Conservation (phyloP, 2,113 vertebrate species). For the Trinectes maculatus region DNA sequence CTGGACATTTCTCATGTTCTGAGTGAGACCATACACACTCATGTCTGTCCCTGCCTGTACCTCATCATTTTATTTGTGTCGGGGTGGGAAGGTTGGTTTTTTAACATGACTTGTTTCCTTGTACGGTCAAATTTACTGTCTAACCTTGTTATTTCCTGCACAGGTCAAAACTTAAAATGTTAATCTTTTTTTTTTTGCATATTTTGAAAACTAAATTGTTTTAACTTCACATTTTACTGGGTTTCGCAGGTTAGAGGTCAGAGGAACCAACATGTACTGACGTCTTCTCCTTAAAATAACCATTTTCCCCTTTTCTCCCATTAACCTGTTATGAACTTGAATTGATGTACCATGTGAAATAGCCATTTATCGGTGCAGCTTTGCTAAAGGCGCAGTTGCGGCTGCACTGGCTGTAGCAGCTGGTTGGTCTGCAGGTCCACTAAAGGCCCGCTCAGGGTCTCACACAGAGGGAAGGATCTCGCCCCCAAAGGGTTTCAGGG, state of each 20-base stretch:
- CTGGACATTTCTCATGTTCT: slow-evolving; percentile 80
- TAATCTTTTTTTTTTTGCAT: neutral
- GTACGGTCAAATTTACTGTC: slow-evolving; percentile 12
- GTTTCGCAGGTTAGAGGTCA: slow-evolving; percentile 54
- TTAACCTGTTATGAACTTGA: slow-evolving; percentile 46
- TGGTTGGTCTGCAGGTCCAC: slow-evolving; percentile 64
- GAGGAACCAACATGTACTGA: slow-evolving; percentile 33
- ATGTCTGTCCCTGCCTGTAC: slow-evolving; percentile 75
- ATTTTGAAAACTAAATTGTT: slow-evolving; percentile 12
- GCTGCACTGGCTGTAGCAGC: slow-evolving; percentile 52
- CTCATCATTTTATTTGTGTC: slow-evolving; percentile 62
- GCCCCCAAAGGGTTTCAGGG: slow-evolving; percentile 71
- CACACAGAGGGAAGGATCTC: slow-evolving; percentile 67
- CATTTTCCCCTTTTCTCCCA: slow-evolving; percentile 52
- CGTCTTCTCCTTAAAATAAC: slow-evolving; percentile 53
- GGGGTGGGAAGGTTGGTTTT: slow-evolving; percentile 59
- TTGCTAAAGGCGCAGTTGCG: slow-evolving; percentile 52
- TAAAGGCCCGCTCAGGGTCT: slow-evolving; percentile 64
- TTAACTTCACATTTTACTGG: slow-evolving; percentile 35
- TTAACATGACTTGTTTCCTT: slow-evolving; percentile 16
- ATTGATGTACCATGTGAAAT: slow-evolving; percentile 21
- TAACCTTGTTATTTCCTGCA: slow-evolving; percentile 38
- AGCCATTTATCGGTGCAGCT: slow-evolving; percentile 46
- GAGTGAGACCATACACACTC: slow-evolving; percentile 80
- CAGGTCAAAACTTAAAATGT: slow-evolving; percentile 34